Base-by-base conservation (phyloP, 1,140 invertebrate species). In the Halesus radiatus region DNA sequence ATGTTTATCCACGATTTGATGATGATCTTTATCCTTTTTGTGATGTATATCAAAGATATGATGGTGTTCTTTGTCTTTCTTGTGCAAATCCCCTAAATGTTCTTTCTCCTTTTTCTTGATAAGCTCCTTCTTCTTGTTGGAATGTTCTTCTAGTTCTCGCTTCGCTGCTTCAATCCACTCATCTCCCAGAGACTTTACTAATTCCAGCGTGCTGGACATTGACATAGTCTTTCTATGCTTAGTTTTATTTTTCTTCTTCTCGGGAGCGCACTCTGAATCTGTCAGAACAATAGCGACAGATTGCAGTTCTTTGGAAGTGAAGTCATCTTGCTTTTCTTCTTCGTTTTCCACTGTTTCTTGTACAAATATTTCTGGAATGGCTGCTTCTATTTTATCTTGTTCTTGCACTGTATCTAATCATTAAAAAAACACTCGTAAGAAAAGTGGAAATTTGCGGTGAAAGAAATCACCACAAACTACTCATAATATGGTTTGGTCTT, bases 221-320 rank as follows among this genome's bases (percentile, higher is more conserved):
- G 84, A 96, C 92, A 91, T 98, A 92, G 86, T 94, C 95, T 90
- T 97, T 93, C 90, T 92, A 92, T 90, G 88, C 70, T 86, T 85
- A 74, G 87, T 87, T 75, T 88, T 90, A 7, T 37, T 75, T 80
- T 84, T 88, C 1, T 79, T 83, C 56, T 80, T 80, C 10, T 83
- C 79, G 10, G 74, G 29, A 20, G 32, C 78, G 62, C 81, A 83
- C 70, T 80, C 81, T 52, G 81, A 80, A 72, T 83, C 81, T 23
- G 76, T 78, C 56, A 83, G 26, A 1, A 76, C 60, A 5, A 78
- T 56, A n/a, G 79, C 16, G 3, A 64, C 16, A 13, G 74, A 20
- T 16, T 77, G 72, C 13, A 52, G 4, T 45, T 82, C 70, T 52
- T 78, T 73, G n/a, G 64, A 29, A 18, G n/a, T 22, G 53, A 79